Conservation (phyloP, 2,888 invertebrate species). For the Gonocerus acuteangulatus region DNA sequence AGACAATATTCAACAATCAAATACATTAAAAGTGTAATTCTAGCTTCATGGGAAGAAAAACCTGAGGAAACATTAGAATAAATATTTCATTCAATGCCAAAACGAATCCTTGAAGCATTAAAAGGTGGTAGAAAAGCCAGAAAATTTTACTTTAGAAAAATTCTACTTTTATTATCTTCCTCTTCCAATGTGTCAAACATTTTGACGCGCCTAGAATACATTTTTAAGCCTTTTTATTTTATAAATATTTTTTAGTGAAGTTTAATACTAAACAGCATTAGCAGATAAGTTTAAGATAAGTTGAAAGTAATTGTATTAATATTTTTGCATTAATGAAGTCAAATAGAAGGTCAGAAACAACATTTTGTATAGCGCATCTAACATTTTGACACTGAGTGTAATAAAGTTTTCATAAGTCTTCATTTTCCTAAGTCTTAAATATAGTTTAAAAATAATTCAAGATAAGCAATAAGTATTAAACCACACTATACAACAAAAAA, state of each 20-base stretch:
- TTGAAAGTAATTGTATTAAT: background rate
- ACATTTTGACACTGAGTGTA: constrained; percentile 1
- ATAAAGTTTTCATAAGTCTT: too few species aligned
- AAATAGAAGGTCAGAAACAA: background rate
- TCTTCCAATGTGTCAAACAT: background rate
- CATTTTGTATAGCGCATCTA: background rate
- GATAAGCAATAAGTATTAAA: too few species aligned
- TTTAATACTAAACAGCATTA: background rate
- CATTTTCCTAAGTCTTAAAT: too few species aligned
- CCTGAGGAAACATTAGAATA: constrained; percentile 6
- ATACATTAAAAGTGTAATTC: constrained; percentile 2
- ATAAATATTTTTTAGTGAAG: background rate
- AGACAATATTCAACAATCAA: background rate
- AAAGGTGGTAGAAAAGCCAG: background rate
- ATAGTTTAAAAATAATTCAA: too few species aligned
- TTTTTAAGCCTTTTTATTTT: background rate
- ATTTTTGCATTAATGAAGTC: background rate
- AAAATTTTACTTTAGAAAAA: background rate
- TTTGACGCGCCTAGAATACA: background rate
- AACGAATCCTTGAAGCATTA: constrained; percentile 34
- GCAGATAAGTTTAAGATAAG: background rate
- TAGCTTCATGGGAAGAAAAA: constrained; percentile 8
- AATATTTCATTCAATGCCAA: constrained; percentile 8
- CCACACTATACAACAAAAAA: too few species aligned
- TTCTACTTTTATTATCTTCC: background rate